Evolutionary conservation across 2,113 vertebrate genomes (phyloP), one percentile per base, ranked within the genome.

Genomic region (Corynorhinus townsendii): DNA sequence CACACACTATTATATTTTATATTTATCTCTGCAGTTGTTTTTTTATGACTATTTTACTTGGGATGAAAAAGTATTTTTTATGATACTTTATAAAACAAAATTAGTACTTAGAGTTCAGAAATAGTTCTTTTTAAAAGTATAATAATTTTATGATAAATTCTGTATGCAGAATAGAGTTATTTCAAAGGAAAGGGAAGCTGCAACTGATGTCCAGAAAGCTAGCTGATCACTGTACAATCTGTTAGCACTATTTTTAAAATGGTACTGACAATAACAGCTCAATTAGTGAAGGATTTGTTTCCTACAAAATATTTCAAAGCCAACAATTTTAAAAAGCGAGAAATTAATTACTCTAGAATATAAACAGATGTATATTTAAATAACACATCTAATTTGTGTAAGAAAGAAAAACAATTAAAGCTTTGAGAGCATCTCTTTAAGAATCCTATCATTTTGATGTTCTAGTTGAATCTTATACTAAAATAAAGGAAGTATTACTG

Each of bases 341-440:
- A 97, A 80, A 86, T 79, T 95, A 95, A 96, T 95, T 94, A 86
- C 49, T 84, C 43, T n/a, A 73, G 56, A 93, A 71, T 91, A 95
- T 76, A 96, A 95, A 92, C 52, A 95, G 85, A 88, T 92, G 49
- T 92, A 83, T 82, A 89, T 86, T 93, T 91, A 91, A 91, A 92
- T 43, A 62, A 66, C 6, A 12, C 7, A 79, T 69, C 87, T 94
- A 47, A 93, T 95, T 89, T 89, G 49, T 76, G 43, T 91, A 80
- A 89, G 77, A 92, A 96, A 91, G 82, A 87, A 82, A 96, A 71
- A 83, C 86, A 89, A 96, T 96, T 87, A 92, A 96, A 90, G 54
- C 68, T 86, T 96, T 80, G 59, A 90, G 59, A 90, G 82, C 15
- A 84, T 33, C 69, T 89, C 95, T 91, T 91, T 24, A 71, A 90